phyloP scores from a whole-genome alignment of 92 coral and sea anemone genomes.

The Plumapathes pennacea region DNA sequence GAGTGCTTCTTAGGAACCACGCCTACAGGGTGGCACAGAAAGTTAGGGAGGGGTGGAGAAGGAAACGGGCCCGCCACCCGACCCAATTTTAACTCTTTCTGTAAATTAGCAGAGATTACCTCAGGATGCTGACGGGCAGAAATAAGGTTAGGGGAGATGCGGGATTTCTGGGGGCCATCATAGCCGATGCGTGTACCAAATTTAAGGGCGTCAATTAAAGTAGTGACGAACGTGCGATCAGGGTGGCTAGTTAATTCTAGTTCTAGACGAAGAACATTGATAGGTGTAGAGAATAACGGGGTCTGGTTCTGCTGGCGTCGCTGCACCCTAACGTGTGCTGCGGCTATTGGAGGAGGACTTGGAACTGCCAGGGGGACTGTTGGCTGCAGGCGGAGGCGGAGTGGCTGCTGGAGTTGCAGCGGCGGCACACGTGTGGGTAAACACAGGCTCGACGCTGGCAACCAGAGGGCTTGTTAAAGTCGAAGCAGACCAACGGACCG shows the following conservation, averaged over 20 bases:
- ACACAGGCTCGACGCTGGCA: conserved; percentile 28
- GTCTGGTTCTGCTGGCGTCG: not conserved
- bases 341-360: conserved; percentile 3
- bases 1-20: conserved; percentile 71
- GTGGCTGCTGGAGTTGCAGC: conserved; percentile 14
- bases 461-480: conserved; percentile 11
- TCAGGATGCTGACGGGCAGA: conserved; percentile 29
- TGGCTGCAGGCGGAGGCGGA: conserved; percentile 15
- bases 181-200: conserved; percentile 22
- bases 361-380: not conserved
- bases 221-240: conserved; percentile 26
- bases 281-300: conserved; percentile 32
- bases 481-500: conserved; percentile 17
- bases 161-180: conserved; percentile 7
- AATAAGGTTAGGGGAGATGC: conserved; percentile 33
- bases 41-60: conserved; percentile 51
- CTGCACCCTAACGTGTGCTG: conserved; percentile 14
- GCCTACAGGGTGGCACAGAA: conserved; percentile 61
- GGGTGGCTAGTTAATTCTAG: conserved; percentile 33
- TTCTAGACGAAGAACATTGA: conserved; percentile 19
- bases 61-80: conserved; percentile 62
- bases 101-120: conserved; percentile 20
- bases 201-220: not conserved
- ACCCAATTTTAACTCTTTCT: conserved; percentile 40
- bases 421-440: conserved; percentile 29